These are phyloP conservation scores for Atherinosoma microstoma DNA, from an alignment of 2,797 vertebrate genomes.

Conservation along the genomic window DNA sequence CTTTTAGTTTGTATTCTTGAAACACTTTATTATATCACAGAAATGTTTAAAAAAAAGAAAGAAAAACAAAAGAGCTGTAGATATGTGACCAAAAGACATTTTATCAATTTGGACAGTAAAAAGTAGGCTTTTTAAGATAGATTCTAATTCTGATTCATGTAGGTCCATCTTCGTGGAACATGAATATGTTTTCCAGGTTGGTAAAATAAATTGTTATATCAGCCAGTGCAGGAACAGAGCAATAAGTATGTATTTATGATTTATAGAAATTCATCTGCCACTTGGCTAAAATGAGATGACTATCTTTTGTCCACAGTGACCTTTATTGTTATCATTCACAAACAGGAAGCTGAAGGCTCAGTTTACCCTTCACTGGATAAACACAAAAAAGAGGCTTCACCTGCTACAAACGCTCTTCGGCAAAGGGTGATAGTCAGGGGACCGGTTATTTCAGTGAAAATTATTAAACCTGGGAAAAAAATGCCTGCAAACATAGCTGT, in stretches of 20 bases:
- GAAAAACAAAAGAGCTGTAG: no score
- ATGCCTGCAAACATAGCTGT: constrained; percentile 36
- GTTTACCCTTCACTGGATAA: constrained; percentile 46
- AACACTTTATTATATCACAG: not conserved
- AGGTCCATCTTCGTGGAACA: not conserved
- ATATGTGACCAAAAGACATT: not conserved
- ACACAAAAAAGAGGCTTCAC: constrained; percentile 42
- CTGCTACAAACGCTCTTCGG: constrained; percentile 34
- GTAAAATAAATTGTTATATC: constrained; percentile 11
- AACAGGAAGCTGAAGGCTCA: constrained; percentile 35
- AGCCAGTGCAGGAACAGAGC: constrained; percentile 7
- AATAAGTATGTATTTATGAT: constrained; percentile 17
- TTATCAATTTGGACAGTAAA: no score
- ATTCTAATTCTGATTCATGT: not conserved
- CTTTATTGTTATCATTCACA: constrained; percentile 50
- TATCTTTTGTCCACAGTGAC: constrained; percentile 53
- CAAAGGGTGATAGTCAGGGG: constrained; percentile 10
- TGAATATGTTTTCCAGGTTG: not conserved
- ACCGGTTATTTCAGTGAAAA: constrained; percentile 54
- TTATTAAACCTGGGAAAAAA: constrained; percentile 37
- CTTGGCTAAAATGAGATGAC: constrained; percentile 18
- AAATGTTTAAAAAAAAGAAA: not conserved
- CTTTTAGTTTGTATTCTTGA: not conserved
- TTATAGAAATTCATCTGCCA: constrained; percentile 23
- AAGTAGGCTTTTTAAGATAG: no score